Evolutionary conservation across 1,140 invertebrate species (phyloP).

Genomic region (Bilobella aurantiaca): DNA sequence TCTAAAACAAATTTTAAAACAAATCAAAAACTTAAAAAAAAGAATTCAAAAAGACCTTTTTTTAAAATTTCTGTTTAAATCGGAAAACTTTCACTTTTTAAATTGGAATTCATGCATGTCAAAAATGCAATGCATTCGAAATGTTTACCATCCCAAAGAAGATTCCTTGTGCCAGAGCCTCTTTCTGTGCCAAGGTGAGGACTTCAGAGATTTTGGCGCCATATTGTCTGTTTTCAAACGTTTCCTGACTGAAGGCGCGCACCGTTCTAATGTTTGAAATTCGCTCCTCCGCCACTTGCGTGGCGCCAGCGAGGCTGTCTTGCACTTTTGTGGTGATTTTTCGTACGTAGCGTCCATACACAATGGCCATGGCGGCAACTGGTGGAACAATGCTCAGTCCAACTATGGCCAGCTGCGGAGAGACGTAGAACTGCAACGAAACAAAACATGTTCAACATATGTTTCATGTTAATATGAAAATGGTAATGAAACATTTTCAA

Average conservation of each 20-base stretch:
- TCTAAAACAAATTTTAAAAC: conserved; percentile 51
- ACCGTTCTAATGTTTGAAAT: conserved; percentile 90
- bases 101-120: no score
- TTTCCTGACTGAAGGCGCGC: conserved; percentile 79
- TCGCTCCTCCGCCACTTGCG: conserved; percentile 80
- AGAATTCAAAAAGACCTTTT: neutral
- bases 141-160: conserved; percentile 79
- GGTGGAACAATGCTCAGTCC: conserved; percentile 79
- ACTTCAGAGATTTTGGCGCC: conserved; percentile 58
- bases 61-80: no score
- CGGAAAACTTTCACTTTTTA: no score
- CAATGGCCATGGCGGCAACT: conserved; percentile 68
- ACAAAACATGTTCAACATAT: conserved; percentile 4
- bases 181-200: conserved; percentile 69
- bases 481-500: no score
- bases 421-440: conserved; percentile 69
- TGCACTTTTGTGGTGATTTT: conserved; percentile 69
- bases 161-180: conserved; percentile 70
- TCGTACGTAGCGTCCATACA: conserved; percentile 78
- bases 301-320: conserved; percentile 46
- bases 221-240: conserved; percentile 62
- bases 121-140: neutral
- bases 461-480: no score
- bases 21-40: neutral
- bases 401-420: conserved; percentile 70